A percentile compares a stretch with the other conserved stretches of the same genome.
These are phyloP conservation scores for Drosophila arizonae DNA, from an alignment of 1,140 invertebrate genomes.

Conservation along the genomic window DNA sequence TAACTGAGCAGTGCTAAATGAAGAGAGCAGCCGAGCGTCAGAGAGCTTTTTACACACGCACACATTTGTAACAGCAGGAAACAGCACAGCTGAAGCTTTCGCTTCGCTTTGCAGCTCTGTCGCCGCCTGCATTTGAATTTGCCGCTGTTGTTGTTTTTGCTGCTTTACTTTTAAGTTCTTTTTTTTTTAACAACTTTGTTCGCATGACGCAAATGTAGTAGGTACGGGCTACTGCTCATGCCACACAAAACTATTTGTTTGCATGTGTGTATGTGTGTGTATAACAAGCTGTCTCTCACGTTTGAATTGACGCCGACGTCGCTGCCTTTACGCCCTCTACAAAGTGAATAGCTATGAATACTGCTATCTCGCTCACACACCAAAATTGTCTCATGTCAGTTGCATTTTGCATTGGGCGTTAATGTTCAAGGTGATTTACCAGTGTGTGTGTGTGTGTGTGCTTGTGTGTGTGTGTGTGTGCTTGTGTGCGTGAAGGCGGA, in stretches of 20 bases:
- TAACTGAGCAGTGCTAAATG: conserved; percentile 17
- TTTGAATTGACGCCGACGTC: conserved; percentile 42
- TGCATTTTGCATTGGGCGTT: conserved; percentile 78
- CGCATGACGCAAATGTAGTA: conserved; percentile 70
- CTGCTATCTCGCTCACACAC: conserved; percentile 30
- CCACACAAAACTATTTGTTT: conserved; percentile 30
- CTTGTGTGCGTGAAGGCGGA: conserved; percentile 27
- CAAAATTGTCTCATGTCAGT: conserved; percentile 54
- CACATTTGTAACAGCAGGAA: conserved; percentile 34
- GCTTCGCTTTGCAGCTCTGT: conserved; percentile 44
- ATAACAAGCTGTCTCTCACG: conserved; percentile 61
- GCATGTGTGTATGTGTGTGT: background rate
- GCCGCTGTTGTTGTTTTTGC: conserved; percentile 21
- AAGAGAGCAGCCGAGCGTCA: background rate
- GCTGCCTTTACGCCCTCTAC: conserved; percentile 19
- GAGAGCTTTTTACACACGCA: conserved; percentile 13
- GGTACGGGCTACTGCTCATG: conserved; percentile 16
- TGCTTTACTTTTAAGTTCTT: no score
- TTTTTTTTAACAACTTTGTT: conserved; percentile 5
- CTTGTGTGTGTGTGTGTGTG: conserved; percentile 26
- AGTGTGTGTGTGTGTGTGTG: conserved; percentile 26
- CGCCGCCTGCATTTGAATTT: conserved; percentile 37
- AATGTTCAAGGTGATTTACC: conserved; percentile 78
- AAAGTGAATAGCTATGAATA: background rate
- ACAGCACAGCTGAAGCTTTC: conserved; percentile 49